Conservation (phyloP, 2,113 vertebrate species). For the Calypte anna region DNA sequence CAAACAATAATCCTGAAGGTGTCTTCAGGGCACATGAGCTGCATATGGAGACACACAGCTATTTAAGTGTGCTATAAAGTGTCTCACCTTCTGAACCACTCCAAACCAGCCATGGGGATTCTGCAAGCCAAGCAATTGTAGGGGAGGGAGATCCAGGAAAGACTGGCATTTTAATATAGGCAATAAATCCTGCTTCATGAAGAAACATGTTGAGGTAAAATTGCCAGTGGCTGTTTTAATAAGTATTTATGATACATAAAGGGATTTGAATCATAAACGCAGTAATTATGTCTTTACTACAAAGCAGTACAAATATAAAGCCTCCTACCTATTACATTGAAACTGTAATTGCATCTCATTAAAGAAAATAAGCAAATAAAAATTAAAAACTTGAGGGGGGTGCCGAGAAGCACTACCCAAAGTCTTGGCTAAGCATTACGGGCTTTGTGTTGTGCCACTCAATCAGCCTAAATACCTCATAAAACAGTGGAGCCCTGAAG, state of each 20-base stretch:
- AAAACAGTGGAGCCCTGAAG: constrained; percentile 33
- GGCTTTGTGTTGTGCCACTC: constrained; percentile 44
- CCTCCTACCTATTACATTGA: constrained; percentile 65
- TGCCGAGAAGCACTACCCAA: neutral
- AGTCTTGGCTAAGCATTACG: constrained; percentile 20
- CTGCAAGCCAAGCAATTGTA: constrained; percentile 60
- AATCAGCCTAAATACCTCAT: constrained; percentile 34
- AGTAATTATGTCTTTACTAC: constrained; percentile 72
- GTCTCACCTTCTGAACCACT: constrained; percentile 50
- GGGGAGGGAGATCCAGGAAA: constrained; percentile 27
- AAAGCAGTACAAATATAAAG: constrained; percentile 73
- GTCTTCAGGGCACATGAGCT: constrained; percentile 31
- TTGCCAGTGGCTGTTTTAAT: constrained; percentile 69
- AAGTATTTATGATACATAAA: constrained; percentile 74
- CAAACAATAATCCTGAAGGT: constrained; percentile 2
- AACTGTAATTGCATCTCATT: constrained; percentile 67
- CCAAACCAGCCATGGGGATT: constrained; percentile 12
- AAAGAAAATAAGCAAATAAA: constrained; percentile 69
- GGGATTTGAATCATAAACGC: constrained; percentile 60
- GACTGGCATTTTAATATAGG: constrained; percentile 54
- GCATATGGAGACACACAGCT: neutral
- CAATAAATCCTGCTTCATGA: constrained; percentile 70
- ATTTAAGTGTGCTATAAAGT: neutral
- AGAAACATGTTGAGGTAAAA: constrained; percentile 65
- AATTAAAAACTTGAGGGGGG: constrained; percentile 49